Conservation (phyloP, 1,140 invertebrate species). For the Goniozus legneri region DNA sequence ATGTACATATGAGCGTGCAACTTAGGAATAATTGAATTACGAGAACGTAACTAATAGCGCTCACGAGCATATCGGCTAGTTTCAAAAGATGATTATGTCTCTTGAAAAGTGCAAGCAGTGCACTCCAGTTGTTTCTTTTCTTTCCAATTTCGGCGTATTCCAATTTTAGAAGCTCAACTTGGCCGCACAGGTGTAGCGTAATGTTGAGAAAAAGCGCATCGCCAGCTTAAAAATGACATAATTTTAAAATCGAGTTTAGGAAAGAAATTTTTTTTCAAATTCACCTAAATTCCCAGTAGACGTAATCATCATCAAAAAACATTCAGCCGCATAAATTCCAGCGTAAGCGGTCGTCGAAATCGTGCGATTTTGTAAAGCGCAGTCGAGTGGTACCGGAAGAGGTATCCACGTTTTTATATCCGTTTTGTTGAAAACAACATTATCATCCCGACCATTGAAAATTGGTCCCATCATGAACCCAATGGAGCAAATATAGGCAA, state of each 20-base stretch:
- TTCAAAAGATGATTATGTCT: constrained; percentile 15
- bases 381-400: too few relatives aligned
- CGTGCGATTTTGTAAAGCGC: not conserved
- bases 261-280: too few relatives aligned
- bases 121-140: not conserved
- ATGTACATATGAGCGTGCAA: constrained; percentile 20
- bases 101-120: constrained; percentile 2
- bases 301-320: constrained; percentile 5
- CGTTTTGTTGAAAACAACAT: constrained; percentile 1
- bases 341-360: constrained; percentile 4
- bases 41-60: constrained; percentile 15
- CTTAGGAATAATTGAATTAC: constrained; percentile 17
- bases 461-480: constrained; percentile 15
- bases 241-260: too few relatives aligned
- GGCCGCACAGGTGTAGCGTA: constrained; percentile 22
- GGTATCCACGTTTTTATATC: too few relatives aligned
- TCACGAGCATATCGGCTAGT: constrained; percentile 10
- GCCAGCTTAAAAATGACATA: too few relatives aligned
- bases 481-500: constrained; percentile 17
- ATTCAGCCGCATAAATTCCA: constrained; percentile 12
- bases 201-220: constrained; percentile 23
- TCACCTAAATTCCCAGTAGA: constrained; percentile 20
- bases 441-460: not conserved
- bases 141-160: constrained; percentile 7
- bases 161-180: constrained; percentile 17